Conservation (phyloP, 2,888 invertebrate species). For the Crocallis elinguaria region DNA sequence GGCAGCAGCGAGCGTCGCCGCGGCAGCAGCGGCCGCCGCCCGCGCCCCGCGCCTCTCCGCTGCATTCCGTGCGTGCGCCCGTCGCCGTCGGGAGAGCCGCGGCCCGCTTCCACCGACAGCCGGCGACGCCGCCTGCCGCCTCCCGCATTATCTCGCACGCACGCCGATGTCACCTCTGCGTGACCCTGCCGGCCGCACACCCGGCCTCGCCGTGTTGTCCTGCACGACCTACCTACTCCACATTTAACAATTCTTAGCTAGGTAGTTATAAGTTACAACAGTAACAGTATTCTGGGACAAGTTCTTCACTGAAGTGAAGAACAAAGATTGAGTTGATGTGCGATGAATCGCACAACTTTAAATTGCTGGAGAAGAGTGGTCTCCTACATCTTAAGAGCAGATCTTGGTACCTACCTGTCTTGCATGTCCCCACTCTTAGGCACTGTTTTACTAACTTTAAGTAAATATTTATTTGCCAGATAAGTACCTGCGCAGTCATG, state of each 20-base stretch:
- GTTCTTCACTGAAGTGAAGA: no score
- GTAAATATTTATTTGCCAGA: no score
- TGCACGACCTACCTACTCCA: conserved; percentile 11
- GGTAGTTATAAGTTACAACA: not conserved
- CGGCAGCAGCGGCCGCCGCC: conserved; percentile 72
- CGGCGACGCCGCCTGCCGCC: conserved; percentile 62
- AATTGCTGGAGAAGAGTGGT: no score
- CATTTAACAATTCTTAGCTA: not conserved
- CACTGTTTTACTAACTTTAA: no score
- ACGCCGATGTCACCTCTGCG: conserved; percentile 67
- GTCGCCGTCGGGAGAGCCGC: conserved; percentile 65
- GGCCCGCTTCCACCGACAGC: conserved; percentile 65
- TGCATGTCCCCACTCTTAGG: no score
- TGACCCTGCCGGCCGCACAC: conserved; percentile 60
- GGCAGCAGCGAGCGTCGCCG: conserved; percentile 68
- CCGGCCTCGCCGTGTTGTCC: conserved; percentile 34
- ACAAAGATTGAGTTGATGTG: no score
- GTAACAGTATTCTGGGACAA: no score
- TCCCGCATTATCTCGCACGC: conserved; percentile 64
- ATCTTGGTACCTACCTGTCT: no score
- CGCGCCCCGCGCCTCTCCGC: conserved; percentile 72
- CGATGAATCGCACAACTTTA: no score
- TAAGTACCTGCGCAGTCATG: no score
- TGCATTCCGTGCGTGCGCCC: conserved; percentile 66
- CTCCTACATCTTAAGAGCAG: no score